Evolutionary conservation across 1,140 invertebrate genomes (phyloP).

Genomic region (Grapholita molesta): DNA sequence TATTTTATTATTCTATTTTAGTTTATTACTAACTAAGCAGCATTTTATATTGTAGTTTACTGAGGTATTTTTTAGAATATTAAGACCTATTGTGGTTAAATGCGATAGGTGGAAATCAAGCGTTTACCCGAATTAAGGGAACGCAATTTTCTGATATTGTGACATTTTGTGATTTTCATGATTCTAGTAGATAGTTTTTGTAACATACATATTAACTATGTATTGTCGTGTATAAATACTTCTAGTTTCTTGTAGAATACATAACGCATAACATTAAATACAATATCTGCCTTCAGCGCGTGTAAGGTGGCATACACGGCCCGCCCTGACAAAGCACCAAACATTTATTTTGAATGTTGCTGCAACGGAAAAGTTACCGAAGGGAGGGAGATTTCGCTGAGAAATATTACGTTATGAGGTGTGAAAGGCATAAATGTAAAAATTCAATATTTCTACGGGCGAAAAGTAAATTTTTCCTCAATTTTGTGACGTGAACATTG

Average conservation of each 20-base stretch:
- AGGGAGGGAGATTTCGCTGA: constrained; percentile 51
- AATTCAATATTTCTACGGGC: constrained; percentile 69
- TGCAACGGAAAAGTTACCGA: constrained; percentile 65
- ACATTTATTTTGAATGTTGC: constrained; percentile 75
- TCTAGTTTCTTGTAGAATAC: neutral
- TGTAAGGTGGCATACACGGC: constrained; percentile 30
- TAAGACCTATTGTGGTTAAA: too few species aligned
- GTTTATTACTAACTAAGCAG: too few species aligned
- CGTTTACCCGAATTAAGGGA: too few species aligned
- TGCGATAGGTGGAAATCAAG: too few species aligned
- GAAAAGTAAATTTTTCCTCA: constrained; percentile 63
- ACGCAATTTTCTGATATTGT: too few species aligned
- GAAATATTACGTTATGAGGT: constrained; percentile 77
- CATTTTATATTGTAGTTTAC: too few species aligned
- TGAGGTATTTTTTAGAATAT: too few species aligned
- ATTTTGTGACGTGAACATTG: constrained; percentile 49
- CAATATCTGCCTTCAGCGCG: neutral
- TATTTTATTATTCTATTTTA: too few species aligned
- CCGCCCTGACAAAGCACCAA: constrained; percentile 60
- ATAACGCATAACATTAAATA: neutral
- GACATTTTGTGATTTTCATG: too few species aligned
- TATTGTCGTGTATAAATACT: neutral
- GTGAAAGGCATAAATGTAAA: constrained; percentile 77
- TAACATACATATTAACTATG: too few species aligned
- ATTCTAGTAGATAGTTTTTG: too few species aligned